Evolutionary conservation across 2,797 vertebrate species (phyloP), one percentile per base, ranked within the genome.

Genomic region (Lutjanus argentimaculatus): DNA sequence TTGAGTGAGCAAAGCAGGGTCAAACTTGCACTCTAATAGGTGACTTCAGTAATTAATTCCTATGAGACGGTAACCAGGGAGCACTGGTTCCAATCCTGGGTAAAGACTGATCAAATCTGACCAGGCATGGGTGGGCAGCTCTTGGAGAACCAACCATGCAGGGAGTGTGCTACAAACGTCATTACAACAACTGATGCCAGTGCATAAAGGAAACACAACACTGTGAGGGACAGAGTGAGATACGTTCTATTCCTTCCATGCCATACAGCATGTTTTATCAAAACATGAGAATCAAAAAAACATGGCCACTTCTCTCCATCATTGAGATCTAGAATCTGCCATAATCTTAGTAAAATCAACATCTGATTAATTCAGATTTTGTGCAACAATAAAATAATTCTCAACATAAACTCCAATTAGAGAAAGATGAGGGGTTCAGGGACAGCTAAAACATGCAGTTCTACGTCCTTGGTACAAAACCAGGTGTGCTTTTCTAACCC

Each of bases 401-500:
- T 77, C 19, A 70, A 57, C 2, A 63, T 68, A 30, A 74, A 59
- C 51, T 70, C 6, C 48, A 51, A 10, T 63, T 7, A 46, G 42
- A 48, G 57, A 42, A 61, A 57, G 16, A 69, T 75, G 58, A 55
- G 42, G 65, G 58, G 65, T 78, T 72, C 3, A 42, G 56, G 48
- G 42, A 59, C 25, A 58, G 72, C 16, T 55, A 72, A 75, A 79
- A 80, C 72, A 75, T 83, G 84, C 77, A 79, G 42, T 49, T 79
- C 55, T 64, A 58, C 51, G 67, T 84, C 68, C 71, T 67, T 69
- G 61, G 6, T 85, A 88, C 67, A 90, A 94, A 89, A 86, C 64
- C 78, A 81, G 81, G 57, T 96, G 95, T 96, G 95, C 95, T 96
- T 96, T 89, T 89, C 88, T 86, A 94, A 92, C 88, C 88, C 84